Conservation (phyloP, 2,797 vertebrate genomes). For the Zenarchopterus dispar region DNA sequence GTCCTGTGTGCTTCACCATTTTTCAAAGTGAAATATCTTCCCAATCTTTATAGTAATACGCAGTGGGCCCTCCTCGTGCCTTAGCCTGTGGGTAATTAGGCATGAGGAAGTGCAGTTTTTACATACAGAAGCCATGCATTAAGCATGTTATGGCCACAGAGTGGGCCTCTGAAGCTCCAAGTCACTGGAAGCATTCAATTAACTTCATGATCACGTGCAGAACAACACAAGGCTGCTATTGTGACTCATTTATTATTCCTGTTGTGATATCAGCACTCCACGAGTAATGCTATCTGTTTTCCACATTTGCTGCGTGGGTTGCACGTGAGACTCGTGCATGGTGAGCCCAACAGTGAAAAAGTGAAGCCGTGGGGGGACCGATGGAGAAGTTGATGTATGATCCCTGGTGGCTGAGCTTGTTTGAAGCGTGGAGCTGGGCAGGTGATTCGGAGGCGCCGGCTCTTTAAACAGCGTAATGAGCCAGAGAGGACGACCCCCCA, state of each 20-base stretch:
- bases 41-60: conserved; percentile 66
- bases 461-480: conserved; percentile 84
- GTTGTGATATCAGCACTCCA: conserved; percentile 56
- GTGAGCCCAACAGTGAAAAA: conserved; percentile 43
- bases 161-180: conserved; percentile 15
- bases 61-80: conserved; percentile 53
- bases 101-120: conserved; percentile 58
- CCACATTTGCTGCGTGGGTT: background rate
- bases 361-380: conserved; percentile 51
- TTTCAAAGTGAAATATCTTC: conserved; percentile 76
- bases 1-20: conserved; percentile 70
- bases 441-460: conserved; percentile 77
- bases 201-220: conserved; percentile 39
- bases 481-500: conserved; percentile 62
- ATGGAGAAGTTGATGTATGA: conserved; percentile 77
- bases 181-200: conserved; percentile 36
- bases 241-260: conserved; percentile 53
- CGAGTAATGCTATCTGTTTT: conserved; percentile 12
- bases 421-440: conserved; percentile 75
- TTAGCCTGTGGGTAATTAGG: conserved; percentile 71
- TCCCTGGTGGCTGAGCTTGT: conserved; percentile 71
- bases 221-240: conserved; percentile 33
- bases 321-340: conserved; percentile 25
- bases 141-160: conserved; percentile 31
- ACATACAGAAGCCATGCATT: conserved; percentile 36